Evolutionary conservation across 2,888 invertebrate species (phyloP).

Genomic region (Drosophila antonietae): DNA sequence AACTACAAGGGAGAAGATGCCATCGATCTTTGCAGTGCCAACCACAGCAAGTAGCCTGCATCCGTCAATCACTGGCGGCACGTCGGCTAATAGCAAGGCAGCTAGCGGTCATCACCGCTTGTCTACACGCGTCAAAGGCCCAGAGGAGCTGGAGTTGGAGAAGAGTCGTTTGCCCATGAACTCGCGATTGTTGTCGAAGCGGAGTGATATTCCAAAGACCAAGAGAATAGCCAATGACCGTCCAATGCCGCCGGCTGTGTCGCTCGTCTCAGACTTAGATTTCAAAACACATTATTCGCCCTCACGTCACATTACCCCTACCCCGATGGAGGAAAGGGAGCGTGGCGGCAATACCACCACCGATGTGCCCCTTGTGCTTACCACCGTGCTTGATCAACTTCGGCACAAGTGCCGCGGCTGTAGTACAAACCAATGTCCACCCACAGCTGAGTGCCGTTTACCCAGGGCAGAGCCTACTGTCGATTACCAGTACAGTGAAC

Average conservation of each 20-base stretch:
- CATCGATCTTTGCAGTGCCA: conserved; percentile 40
- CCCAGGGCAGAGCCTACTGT: rapidly evolving
- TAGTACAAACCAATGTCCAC: not conserved
- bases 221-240: not conserved
- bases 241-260: conserved; percentile 8
- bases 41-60: not conserved
- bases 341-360: conserved; percentile 11
- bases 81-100: rapidly evolving
- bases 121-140: not conserved
- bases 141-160: conserved; percentile 6
- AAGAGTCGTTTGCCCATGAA: conserved; percentile 28
- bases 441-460: not conserved
- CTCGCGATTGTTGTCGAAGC: conserved; percentile 31
- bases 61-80: rapidly evolving
- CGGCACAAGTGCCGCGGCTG: not conserved
- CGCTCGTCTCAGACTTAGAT: conserved; percentile 45
- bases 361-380: not conserved
- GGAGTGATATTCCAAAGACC: conserved; percentile 14
- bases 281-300: conserved; percentile 22
- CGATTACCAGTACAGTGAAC: not conserved
- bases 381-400: conserved; percentile 3
- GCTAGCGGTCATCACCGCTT: not conserved
- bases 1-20: not conserved
- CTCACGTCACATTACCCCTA: conserved; percentile 14
- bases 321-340: not conserved